Percentiles rank a stretch among this genome's conserved stretches.
Evolutionary conservation across 2,888 invertebrate genomes (phyloP).

Genomic region (Spisula solida): DNA sequence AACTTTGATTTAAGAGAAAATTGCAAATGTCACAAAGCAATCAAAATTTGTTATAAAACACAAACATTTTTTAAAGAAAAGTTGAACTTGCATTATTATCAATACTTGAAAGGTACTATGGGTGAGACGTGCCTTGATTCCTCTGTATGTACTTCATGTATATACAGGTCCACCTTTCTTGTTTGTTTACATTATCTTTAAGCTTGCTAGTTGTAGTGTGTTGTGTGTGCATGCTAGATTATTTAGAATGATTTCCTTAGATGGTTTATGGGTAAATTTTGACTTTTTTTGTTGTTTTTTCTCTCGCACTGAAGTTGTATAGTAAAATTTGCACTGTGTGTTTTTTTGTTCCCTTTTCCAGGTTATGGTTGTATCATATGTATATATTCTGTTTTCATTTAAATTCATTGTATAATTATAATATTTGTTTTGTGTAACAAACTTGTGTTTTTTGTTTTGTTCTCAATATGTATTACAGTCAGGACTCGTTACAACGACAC

Average conservation of each 20-base stretch:
- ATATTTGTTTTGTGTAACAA: not conserved
- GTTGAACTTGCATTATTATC: no score
- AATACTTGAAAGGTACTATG: no score
- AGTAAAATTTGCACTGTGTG: not conserved
- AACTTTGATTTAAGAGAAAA: no score
- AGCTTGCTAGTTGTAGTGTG: slow-evolving; percentile 14
- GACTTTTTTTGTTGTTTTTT: not conserved
- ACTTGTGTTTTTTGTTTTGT: not conserved
- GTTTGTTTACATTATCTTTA: not conserved
- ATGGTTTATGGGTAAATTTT: not conserved
- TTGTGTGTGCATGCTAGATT: slow-evolving; percentile 21
- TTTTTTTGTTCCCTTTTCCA: not conserved
- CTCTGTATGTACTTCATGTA: slow-evolving; percentile 21
- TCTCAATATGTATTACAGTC: not conserved
- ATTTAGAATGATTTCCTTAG: not conserved
- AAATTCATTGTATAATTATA: not conserved
- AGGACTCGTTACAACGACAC: no score
- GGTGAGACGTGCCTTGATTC: not conserved
- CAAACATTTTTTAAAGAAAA: no score
- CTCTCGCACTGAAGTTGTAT: not conserved
- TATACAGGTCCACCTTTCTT: slow-evolving; percentile 9
- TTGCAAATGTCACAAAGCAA: no score
- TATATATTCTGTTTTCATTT: not conserved
- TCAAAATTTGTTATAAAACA: no score
- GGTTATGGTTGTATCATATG: not conserved